These are phyloP conservation scores for Sorex araneus DNA, from an alignment of 2,113 vertebrate species.

Conservation along the genomic window DNA sequence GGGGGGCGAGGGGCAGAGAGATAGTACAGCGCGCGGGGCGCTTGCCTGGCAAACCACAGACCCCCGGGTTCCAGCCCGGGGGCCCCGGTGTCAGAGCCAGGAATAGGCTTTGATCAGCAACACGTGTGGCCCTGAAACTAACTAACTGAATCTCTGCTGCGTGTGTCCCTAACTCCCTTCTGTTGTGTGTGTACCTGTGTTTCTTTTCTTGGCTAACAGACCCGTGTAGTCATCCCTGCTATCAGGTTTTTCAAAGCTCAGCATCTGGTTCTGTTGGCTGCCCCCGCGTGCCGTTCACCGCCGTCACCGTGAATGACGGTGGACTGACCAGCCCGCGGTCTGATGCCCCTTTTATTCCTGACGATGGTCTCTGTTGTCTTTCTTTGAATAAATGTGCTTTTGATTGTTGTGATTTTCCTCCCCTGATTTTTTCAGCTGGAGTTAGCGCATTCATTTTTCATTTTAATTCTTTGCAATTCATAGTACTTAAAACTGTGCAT, in stretches of 20 bases:
- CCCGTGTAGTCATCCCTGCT: background rate
- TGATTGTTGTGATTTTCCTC: background rate
- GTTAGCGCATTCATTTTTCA: background rate
- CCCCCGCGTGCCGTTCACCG: background rate
- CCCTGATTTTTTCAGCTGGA: background rate
- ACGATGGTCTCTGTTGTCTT: background rate
- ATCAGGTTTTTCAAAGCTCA: background rate
- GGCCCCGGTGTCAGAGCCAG: too few relatives aligned
- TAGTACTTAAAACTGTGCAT: background rate
- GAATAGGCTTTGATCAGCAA: too few relatives aligned
- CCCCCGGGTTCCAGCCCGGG: too few relatives aligned
- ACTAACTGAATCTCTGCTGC: too few relatives aligned
- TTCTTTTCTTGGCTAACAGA: background rate
- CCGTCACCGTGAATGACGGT: background rate
- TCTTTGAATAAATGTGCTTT: background rate
- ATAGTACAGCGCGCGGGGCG: too few relatives aligned
- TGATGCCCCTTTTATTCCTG: background rate
- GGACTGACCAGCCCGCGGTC: too few relatives aligned
- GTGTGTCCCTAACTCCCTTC: background rate
- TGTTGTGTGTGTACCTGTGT: background rate
- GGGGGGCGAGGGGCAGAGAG: too few relatives aligned
- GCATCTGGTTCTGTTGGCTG: background rate
- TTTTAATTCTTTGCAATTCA: background rate
- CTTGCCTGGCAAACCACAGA: too few relatives aligned
- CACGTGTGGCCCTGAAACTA: too few relatives aligned